Base-by-base conservation (phyloP, 2,113 vertebrate species). In the Junco hyemalis region DNA sequence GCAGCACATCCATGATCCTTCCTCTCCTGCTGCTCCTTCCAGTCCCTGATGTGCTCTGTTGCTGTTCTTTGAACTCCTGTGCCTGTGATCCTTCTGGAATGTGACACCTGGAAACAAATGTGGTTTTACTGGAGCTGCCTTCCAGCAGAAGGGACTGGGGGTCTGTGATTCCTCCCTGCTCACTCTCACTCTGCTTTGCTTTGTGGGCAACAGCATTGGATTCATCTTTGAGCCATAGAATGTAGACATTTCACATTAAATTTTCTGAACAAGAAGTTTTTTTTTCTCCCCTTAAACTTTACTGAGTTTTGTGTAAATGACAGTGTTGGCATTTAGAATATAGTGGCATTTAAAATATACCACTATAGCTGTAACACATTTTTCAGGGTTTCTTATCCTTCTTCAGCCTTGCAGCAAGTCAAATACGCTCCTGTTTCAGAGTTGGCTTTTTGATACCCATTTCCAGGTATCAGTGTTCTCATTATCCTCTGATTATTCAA, bases 401-500 rank as follows among this genome's bases (percentile, higher is more conserved):
- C 31, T 64, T 64, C 92, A 87, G 60, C 72, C 36, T 59, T 38
- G 38, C 81, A 79, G n/a, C n/a, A 54, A 57, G 57, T 79, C 78
- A 69, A 47, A 59, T 12, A 7, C 2, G 0, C 20, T 71, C 7
- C n/a, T 1, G 0, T 61, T 79, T 59, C 71, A 59, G 66, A 60
- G 38, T 1, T 59, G 50, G 14, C 47, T 94, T 93, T 66, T 10
- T 60, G n/a, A 28, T 54, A 29, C 5, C 33, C 47, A 20, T 83
- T 90, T 82, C 85, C 79, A 94, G 79, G 86, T 82, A 81, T 95
- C 28, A 14, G 48, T 42, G 33, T 73, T 80, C 71, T 95, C 35
- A 8, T 93, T 86, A 47, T 36, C 54, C 63, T 93, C 87, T 83
- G 79, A 31, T 94, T 88, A 92, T 64, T 88, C 87, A 70, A 78